These are phyloP conservation scores for Ceratotherium simum DNA, from an alignment of 2,113 vertebrate genomes.

Conservation along the genomic window DNA sequence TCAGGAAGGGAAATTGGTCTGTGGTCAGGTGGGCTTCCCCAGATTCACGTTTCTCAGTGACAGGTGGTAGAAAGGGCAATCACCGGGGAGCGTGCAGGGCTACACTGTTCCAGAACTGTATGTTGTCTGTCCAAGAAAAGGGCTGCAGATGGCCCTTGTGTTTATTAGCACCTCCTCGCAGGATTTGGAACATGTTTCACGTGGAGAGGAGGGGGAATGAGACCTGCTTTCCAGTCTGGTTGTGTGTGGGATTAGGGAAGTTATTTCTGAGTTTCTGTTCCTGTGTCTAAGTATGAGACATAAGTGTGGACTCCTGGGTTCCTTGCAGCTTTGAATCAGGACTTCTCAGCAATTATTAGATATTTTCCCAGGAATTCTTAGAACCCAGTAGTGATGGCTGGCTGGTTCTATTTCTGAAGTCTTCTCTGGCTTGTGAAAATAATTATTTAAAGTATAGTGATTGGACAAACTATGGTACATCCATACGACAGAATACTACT, in stretches of 20 bases:
- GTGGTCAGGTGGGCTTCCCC: not conserved
- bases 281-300: not conserved
- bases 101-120: rapidly evolving
- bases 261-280: not conserved
- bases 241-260: not conserved
- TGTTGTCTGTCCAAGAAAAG: not conserved
- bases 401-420: not conserved
- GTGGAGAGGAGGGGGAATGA: not conserved
- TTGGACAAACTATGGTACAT: not conserved
- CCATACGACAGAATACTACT: not conserved
- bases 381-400: not conserved
- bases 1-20: not conserved
- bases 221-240: not conserved
- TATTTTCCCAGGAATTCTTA: not conserved
- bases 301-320: not conserved
- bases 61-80: not conserved
- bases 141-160: too few relatives aligned
- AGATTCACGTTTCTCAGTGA: not conserved
- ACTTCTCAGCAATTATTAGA: not conserved
- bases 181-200: not conserved
- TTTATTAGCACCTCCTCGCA: not conserved
- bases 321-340: not conserved
- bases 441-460: not conserved
- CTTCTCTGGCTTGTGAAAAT: not conserved
- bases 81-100: not conserved